Evolutionary conservation across 2,797 vertebrate species (phyloP).

Genomic region (Chrysocyon brachyurus): DNA sequence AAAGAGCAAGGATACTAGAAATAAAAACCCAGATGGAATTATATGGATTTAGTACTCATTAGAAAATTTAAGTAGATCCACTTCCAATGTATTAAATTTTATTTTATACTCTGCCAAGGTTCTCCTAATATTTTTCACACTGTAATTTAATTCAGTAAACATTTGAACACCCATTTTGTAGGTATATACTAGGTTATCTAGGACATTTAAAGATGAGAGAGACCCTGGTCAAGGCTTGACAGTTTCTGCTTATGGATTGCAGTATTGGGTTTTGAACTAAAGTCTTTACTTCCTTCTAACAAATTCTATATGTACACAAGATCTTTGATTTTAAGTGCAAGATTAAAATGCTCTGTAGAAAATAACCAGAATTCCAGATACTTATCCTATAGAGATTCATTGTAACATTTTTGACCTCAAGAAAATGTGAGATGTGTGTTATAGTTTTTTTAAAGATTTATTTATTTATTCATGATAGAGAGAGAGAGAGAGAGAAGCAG

Average conservation of each 20-base stretch:
- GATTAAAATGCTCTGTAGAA: not conserved
- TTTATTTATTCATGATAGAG: too few relatives aligned
- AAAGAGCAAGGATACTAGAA: conserved; percentile 4
- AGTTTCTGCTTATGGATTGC: conserved; percentile 15
- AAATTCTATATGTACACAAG: not conserved
- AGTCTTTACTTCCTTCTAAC: not conserved
- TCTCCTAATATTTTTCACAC: not conserved
- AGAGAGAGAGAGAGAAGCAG: too few relatives aligned
- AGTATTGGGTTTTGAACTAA: not conserved
- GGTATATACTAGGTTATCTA: not conserved
- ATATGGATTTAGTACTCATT: not conserved
- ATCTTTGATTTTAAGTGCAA: conserved; percentile 30
- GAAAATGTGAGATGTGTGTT: not conserved
- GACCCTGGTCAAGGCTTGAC: not conserved
- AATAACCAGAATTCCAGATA: not conserved
- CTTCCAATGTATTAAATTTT: conserved; percentile 42
- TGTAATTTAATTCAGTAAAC: conserved; percentile 18
- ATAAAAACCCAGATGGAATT: not conserved
- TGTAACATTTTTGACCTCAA: conserved; percentile 16
- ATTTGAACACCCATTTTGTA: not conserved
- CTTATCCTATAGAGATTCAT: not conserved
- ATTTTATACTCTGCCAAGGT: not conserved
- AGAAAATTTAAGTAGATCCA: not conserved
- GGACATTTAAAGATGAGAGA: not conserved
- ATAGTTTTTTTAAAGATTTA: not conserved